Evolutionary conservation across 2,797 vertebrate species (phyloP).

Genomic region (Gallinago solitaria): DNA sequence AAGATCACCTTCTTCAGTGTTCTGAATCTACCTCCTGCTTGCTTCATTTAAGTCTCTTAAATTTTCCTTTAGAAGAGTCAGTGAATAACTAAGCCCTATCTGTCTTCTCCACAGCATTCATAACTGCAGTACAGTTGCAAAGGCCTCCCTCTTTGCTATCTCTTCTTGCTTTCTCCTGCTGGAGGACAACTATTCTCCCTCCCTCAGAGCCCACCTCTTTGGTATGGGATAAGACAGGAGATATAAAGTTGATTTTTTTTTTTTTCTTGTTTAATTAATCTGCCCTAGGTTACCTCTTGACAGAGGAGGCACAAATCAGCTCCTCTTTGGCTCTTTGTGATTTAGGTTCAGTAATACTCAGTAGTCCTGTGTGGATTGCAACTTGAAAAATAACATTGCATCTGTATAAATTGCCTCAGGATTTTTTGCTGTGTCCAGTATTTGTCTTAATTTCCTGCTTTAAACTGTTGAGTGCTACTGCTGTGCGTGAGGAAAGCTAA

Average conservation of each 20-base stretch:
- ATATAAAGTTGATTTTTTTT: rapidly evolving
- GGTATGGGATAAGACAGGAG: neutral
- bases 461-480: neutral
- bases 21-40: neutral
- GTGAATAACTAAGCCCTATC: neutral
- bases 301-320: neutral
- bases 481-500: neutral
- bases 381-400: neutral
- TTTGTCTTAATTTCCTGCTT: neutral
- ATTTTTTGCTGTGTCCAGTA: neutral
- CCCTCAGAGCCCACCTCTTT: neutral
- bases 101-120: neutral
- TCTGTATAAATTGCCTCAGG: neutral
- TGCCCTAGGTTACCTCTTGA: neutral
- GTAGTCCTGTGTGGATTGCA: neutral
- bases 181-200: neutral
- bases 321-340: neutral
- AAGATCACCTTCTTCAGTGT: neutral
- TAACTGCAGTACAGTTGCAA: neutral
- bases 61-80: neutral
- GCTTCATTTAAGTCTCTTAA: neutral
- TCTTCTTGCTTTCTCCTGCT: neutral
- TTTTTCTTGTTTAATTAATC: neutral
- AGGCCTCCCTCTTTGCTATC: neutral
- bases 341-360: neutral